Conservation (phyloP, 2,888 invertebrate genomes). For the Onchidella celtica region DNA sequence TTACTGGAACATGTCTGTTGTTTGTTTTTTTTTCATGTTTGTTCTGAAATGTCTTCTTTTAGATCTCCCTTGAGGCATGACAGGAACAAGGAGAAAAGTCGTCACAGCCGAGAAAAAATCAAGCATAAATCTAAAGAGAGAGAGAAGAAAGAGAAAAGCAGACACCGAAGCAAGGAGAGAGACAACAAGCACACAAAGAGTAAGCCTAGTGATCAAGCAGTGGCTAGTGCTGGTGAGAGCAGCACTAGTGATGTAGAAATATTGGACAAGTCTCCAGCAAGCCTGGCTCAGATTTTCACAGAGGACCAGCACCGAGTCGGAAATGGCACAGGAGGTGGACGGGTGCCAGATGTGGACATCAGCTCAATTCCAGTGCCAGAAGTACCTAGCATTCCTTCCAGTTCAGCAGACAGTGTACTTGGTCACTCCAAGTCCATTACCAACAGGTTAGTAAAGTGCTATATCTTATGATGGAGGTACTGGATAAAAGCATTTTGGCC, state of each 20-base stretch:
- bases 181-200: neutral
- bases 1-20: no score
- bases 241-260: slow-evolving; percentile 20
- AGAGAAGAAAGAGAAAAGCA: slow-evolving; percentile 50
- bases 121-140: slow-evolving; percentile 43
- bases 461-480: no score
- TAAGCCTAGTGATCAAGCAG: no score
- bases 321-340: neutral
- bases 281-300: neutral
- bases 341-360: neutral
- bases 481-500: neutral
- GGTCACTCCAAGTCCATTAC: neutral
- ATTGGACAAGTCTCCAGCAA: slow-evolving; percentile 18
- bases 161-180: slow-evolving; percentile 32
- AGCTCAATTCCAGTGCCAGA: neutral
- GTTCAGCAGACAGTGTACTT: slow-evolving; percentile 1
- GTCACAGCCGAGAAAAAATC: slow-evolving; percentile 26
- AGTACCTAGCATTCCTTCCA: neutral
- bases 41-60: neutral
- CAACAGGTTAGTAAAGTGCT: slow-evolving; percentile 1
- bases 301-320: neutral
- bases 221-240: neutral
- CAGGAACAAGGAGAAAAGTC: slow-evolving; percentile 43
- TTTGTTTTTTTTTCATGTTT: no score
- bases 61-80: slow-evolving; percentile 52